Conservation (phyloP, 2,113 vertebrate species). For the Ciconia stormi region DNA sequence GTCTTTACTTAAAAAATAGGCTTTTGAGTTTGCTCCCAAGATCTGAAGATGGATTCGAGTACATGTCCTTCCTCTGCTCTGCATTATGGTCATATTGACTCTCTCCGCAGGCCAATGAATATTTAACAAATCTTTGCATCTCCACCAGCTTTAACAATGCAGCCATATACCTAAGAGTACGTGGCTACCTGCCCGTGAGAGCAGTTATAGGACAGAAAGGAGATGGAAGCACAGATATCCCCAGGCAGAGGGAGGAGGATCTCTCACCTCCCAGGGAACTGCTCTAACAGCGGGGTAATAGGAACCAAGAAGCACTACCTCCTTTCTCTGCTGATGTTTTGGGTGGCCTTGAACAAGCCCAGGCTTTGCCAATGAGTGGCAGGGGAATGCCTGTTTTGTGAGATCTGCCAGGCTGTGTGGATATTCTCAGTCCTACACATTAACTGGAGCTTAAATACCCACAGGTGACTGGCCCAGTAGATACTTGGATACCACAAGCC, state of each 20-base stretch:
- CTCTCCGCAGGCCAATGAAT: neutral
- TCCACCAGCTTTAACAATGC: neutral
- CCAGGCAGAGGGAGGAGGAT: neutral
- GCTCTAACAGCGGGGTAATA: rapidly evolving
- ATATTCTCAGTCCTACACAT: rapidly evolving
- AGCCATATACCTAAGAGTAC: neutral
- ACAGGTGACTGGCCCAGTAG: neutral
- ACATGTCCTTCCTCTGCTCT: neutral
- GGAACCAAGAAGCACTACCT: rapidly evolving
- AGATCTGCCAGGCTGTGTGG: neutral
- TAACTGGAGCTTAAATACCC: neutral
- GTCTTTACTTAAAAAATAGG: neutral
- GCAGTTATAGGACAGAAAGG: neutral
- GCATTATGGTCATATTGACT: neutral
- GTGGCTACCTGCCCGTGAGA: neutral
- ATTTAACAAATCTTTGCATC: neutral
- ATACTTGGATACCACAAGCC: neutral
- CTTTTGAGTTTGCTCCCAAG: neutral
- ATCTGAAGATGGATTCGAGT: neutral
- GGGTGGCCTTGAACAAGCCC: neutral
- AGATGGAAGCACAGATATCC: neutral
- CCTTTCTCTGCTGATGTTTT: neutral
- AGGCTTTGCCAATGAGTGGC: neutral
- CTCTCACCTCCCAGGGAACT: neutral
- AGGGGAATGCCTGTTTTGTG: neutral